Evolutionary conservation across 2,797 vertebrate genomes (phyloP), one percentile per base, ranked within the genome.

Genomic region (Microchirus variegatus): DNA sequence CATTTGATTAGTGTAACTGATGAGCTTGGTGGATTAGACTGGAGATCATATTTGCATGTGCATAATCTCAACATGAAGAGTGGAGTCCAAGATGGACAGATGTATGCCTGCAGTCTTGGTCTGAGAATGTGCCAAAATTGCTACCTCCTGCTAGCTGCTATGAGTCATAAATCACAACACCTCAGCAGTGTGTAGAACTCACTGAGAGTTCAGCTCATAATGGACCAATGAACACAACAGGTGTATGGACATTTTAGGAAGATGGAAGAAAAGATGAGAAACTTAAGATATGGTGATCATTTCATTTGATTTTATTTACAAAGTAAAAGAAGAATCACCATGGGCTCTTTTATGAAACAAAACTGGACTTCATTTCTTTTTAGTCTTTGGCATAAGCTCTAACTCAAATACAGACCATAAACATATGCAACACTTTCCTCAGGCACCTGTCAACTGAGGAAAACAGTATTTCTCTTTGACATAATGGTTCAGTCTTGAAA

Each of bases 1-100:
- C 70, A 79, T 80, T 80, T 81, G 83, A 87, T 87, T 77, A 77
- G 75, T 71, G 61, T 67, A 47, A 76, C 66, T 70, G 83, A 81
- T 75, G 83, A 83, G 81, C 73, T 67, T 2, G 36, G 52, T 41
- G 56, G 59, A 89, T 87, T 78, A 65, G 56, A 53, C 37, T 56
- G 44, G 69, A 70, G 80, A 81, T 64, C 59, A 59, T 68, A 75
- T 15, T 37, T 67, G 66, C 38, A 59, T 26, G 55, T 53, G 53
- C 57, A 64, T 76, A 81, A 68, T 56, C 63, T 72, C 67, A 61
- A 60, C 42, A 68, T 50, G 59, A 80, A 71, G 51, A 75, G 55
- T 15, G 48, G 59, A 62, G 67, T 86, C 77, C 80, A 77, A 70
- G 56, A 63, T 53, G 77, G 79, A 77, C 80, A 85, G 86, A 86